Evolutionary conservation across 2,797 vertebrate species (phyloP).

Genomic region (Protonibea diacanthus): DNA sequence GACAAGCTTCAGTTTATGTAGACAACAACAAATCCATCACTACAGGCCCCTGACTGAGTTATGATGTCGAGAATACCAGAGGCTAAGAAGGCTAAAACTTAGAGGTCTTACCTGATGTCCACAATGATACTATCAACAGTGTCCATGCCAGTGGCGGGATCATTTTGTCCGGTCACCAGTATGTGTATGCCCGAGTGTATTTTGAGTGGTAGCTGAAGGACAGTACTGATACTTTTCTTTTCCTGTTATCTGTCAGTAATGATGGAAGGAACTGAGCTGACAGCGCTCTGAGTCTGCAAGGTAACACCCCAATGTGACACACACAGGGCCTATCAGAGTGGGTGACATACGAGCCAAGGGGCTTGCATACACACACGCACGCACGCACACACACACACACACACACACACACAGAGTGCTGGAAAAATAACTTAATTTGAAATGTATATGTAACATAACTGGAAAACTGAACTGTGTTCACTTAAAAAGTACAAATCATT

Average conservation of each 20-base stretch:
- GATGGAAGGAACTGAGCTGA: conserved; percentile 72
- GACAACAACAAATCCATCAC: conserved; percentile 4
- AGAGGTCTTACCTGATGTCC: conserved; percentile 74
- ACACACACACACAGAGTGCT: neutral
- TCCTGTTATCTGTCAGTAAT: conserved; percentile 69
- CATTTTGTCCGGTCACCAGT: conserved; percentile 54
- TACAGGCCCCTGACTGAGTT: conserved; percentile 5
- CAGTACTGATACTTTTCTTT: conserved; percentile 62
- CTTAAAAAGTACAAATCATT: neutral
- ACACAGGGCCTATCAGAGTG: conserved; percentile 63
- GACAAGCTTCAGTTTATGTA: neutral
- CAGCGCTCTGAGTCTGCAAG: conserved; percentile 53
- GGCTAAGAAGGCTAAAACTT: neutral
- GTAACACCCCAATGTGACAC: conserved; percentile 69
- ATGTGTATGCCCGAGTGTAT: conserved; percentile 10
- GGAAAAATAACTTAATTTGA: neutral
- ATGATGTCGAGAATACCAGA: neutral
- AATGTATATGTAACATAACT: neutral
- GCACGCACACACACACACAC: neutral
- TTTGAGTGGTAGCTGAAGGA: conserved; percentile 28
- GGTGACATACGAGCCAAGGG: conserved; percentile 4
- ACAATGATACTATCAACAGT: conserved; percentile 36
- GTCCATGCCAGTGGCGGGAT: conserved; percentile 52
- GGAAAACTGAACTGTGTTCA: neutral
- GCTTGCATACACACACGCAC: neutral